Conservation (phyloP, 2,113 vertebrate species). For the Arvicanthis niloticus region DNA sequence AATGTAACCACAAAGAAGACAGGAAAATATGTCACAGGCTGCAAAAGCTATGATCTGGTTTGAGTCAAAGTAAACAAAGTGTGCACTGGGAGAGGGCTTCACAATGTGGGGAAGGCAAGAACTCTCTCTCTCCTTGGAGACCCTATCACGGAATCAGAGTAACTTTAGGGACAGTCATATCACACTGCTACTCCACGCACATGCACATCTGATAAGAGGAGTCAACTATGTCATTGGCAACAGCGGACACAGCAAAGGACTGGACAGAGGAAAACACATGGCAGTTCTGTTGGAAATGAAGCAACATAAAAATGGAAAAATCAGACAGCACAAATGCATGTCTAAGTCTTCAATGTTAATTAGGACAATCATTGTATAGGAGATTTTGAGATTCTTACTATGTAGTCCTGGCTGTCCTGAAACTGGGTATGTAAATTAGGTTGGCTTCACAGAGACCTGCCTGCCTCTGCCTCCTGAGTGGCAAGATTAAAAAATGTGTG, state of each 20-base stretch:
- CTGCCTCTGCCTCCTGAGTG: not conserved
- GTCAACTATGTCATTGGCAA: not conserved
- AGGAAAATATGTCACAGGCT: not conserved
- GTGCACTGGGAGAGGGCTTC: not conserved
- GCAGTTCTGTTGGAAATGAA: constrained; percentile 9
- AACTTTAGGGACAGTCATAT: not conserved
- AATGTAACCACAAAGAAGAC: not conserved
- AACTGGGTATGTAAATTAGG: not conserved
- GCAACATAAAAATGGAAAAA: not conserved
- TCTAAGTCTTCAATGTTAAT: not conserved
- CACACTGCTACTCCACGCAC: not conserved
- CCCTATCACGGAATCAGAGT: not conserved
- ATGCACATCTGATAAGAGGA: not conserved
- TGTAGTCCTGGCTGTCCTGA: not conserved
- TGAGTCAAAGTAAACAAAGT: not conserved
- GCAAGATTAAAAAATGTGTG: not conserved
- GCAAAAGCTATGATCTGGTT: not conserved
- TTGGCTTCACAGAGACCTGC: not conserved
- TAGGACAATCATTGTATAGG: not conserved
- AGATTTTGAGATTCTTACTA: not conserved
- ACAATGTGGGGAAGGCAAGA: not conserved
- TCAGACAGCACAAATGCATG: not conserved
- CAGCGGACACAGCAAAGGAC: not conserved
- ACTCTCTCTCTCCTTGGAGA: not conserved
- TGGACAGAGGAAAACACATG: not conserved